Evolutionary conservation across 1,140 invertebrate species (phyloP).

Genomic region (Papilio glaucus): DNA sequence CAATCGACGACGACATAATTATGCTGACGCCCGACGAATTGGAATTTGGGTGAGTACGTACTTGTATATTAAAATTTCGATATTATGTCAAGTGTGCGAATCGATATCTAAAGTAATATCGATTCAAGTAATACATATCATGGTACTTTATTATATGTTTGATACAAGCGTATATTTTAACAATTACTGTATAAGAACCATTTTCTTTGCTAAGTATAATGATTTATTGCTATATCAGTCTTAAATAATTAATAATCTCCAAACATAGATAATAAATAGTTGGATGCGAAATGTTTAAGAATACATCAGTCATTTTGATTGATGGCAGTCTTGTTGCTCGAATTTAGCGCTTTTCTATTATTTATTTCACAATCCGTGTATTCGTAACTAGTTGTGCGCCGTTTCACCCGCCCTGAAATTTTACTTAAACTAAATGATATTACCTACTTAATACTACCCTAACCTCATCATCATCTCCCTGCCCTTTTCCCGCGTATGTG

Average conservation of each 20-base stretch:
- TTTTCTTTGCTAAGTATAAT: background rate
- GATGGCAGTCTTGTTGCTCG: background rate
- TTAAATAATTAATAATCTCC: background rate
- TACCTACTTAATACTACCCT: too few relatives aligned
- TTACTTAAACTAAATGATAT: too few relatives aligned
- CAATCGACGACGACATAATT: constrained; percentile 97
- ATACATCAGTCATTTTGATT: background rate
- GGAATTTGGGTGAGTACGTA: constrained; percentile 92
- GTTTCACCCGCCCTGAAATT: too few relatives aligned
- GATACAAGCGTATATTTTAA: too few relatives aligned
- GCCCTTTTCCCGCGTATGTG: too few relatives aligned
- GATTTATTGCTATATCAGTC: background rate
- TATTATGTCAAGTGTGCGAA: background rate
- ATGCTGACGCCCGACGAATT: constrained; percentile 97
- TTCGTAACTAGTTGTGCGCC: background rate
- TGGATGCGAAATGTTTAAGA: background rate
- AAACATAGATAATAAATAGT: constrained; percentile 5
- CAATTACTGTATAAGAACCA: background rate
- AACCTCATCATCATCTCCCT: too few relatives aligned
- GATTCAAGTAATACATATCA: background rate
- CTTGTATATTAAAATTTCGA: background rate
- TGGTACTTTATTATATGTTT: too few relatives aligned
- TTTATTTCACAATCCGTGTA: background rate
- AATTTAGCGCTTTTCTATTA: background rate
- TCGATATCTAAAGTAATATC: constrained; percentile 31